phyloP scores from a whole-genome alignment of 2,797 vertebrate genomes.

The Falco columbarius region DNA sequence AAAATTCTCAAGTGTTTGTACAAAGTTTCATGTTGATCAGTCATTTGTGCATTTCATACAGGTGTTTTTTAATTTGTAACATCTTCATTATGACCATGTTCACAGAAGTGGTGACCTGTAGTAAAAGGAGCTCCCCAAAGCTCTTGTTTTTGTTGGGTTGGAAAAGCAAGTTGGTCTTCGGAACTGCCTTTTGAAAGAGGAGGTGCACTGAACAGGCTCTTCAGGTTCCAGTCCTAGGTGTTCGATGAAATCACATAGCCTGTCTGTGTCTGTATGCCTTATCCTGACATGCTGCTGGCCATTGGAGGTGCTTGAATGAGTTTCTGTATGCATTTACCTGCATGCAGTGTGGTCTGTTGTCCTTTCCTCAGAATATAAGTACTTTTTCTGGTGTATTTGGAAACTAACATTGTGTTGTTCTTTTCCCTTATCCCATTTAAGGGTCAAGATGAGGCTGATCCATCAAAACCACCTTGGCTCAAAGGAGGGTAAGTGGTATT shows the following conservation, averaged over 20 bases:
- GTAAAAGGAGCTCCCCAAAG: background rate
- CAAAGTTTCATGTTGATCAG: background rate
- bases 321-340: conserved; percentile 1
- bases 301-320: background rate
- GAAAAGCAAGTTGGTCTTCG: background rate
- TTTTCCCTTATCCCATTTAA: conserved; percentile 61
- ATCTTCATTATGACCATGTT: background rate
- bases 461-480: conserved; percentile 86
- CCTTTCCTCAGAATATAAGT: background rate
- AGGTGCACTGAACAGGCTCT: conserved; percentile 71
- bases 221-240: background rate
- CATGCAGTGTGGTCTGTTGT: conserved; percentile 12
- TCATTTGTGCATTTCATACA: background rate
- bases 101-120: background rate
- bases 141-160: background rate
- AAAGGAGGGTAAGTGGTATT: conserved; percentile 88
- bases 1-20: background rate
- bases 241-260: background rate
- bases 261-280: background rate
- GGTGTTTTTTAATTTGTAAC: background rate
- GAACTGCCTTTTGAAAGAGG: background rate
- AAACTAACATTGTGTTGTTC: background rate
- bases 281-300: background rate
- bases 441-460: conserved; percentile 87
- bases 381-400: background rate